Base-by-base conservation (phyloP, 2,888 invertebrate species). In the Ophion ventricosus region DNA sequence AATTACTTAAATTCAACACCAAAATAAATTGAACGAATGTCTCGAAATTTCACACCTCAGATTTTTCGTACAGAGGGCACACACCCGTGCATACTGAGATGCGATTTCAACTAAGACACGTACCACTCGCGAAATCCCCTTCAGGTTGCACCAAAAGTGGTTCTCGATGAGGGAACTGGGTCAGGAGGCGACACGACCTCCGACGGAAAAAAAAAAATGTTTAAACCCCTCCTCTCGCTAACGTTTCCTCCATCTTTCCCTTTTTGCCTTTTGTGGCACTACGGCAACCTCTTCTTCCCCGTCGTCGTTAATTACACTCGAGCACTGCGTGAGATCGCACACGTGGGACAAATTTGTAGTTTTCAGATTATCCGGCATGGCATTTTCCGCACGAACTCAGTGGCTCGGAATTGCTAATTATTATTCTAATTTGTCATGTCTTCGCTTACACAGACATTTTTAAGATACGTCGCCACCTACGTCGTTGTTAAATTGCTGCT, bases 141-240 rank as follows among this genome's bases (percentile, higher is more conserved):
- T 86, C 79, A 88, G 87, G 82, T 80, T 85, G 81, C 26, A 66
- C 72, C 80, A 73, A 85, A 89, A 89, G 89, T 85, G 87, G 87
- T 87, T 89, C 88, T 90, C 88, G 88, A 90, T 89, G 88, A 82
- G 74, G 76, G 80, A 89, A 89, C 84, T 90, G 79, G 90, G 90
- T 90, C 90, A 90, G 86, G 88, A 89, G 87, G 83, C 83, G 66
- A 73, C 57, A 43, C 86, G 87, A 88, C 88, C 88, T 89, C 87
- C 85, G 86, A 73, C 59, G n/a, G 25, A 49, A 75, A 79, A 79
- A 73, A 79, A 73, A 80, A 80, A 26, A n/a, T n/a, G n/a, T n/a
- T n/a, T n/a, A n/a, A n/a, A n/a, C n/a, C n/a, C 20, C n/a, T 14
- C 26, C 49, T 35, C 35, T 63, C 20, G n/a, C 54, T 61, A 40